Percentiles rank a stretch among this genome's conserved stretches.
These are phyloP conservation scores for Patagioenas fasciata DNA, from an alignment of 2,113 vertebrate genomes.

Conservation along the genomic window DNA sequence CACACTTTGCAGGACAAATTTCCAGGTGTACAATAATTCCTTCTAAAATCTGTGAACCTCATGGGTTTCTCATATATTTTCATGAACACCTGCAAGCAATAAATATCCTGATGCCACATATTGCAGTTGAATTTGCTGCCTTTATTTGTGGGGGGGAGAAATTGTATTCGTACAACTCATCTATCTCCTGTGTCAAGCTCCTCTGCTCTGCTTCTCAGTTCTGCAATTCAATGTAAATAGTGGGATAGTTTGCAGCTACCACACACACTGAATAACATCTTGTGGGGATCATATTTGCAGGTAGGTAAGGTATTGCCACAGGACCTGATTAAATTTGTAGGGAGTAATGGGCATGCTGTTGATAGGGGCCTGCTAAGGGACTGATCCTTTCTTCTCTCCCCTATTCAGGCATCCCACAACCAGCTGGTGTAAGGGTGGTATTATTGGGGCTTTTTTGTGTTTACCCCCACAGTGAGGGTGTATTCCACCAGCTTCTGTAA, in stretches of 20 bases:
- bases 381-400: background rate
- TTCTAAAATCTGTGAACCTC: slow-evolving; percentile 67
- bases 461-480: background rate
- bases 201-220: background rate
- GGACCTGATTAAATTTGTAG: background rate
- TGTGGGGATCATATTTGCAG: background rate
- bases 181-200: slow-evolving; percentile 41
- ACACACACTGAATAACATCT: background rate
- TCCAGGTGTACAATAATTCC: slow-evolving; percentile 65
- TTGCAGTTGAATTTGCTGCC: slow-evolving; percentile 53
- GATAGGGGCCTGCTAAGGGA: background rate
- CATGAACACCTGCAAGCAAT: slow-evolving; percentile 65
- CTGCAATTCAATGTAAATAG: slow-evolving; percentile 34
- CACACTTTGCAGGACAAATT: slow-evolving; percentile 64
- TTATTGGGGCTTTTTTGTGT: background rate
- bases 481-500: background rate
- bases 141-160: slow-evolving; percentile 38
- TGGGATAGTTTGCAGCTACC: slow-evolving; percentile 10
- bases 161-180: slow-evolving; percentile 34
- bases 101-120: slow-evolving; percentile 37
- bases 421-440: background rate
- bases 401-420: background rate
- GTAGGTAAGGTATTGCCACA: background rate
- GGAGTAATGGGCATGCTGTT: background rate
- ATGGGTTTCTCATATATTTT: slow-evolving; percentile 69